Evolutionary conservation across 2,113 vertebrate genomes (phyloP).

Genomic region (Spea multiplicata): DNA sequence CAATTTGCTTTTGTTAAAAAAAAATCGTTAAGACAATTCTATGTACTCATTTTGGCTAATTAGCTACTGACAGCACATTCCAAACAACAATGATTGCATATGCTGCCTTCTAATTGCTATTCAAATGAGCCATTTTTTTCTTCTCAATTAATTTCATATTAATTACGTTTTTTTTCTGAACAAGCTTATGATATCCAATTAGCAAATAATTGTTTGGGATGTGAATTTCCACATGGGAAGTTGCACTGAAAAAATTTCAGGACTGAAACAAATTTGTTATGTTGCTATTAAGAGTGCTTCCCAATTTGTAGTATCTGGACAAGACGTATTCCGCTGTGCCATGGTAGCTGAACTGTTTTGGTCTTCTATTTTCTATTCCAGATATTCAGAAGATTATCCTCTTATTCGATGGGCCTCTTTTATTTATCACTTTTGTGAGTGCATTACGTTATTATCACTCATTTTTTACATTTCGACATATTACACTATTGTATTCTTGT

Average conservation of each 20-base stretch:
- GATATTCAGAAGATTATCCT: no score
- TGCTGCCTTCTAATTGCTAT: conserved; percentile 62
- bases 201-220: conserved; percentile 4
- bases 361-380: no score
- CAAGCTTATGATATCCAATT: conserved; percentile 8
- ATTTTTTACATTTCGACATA: no score
- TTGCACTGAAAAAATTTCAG: neutral
- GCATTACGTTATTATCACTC: no score
- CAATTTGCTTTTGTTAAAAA: neutral
- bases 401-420: no score
- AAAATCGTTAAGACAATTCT: neutral
- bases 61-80: conserved; percentile 50
- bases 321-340: no score
- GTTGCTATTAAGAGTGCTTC: no score
- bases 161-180: conserved; percentile 28
- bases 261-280: neutral
- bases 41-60: conserved; percentile 2
- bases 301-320: no score
- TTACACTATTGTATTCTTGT: no score
- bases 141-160: conserved; percentile 50
- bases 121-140: conserved; percentile 63
- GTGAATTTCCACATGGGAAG: neutral
- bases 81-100: conserved; percentile 51
- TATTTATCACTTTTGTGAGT: no score
- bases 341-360: no score